These are phyloP conservation scores for Cinclus cinclus DNA, from an alignment of 2,113 vertebrate species.

Conservation along the genomic window DNA sequence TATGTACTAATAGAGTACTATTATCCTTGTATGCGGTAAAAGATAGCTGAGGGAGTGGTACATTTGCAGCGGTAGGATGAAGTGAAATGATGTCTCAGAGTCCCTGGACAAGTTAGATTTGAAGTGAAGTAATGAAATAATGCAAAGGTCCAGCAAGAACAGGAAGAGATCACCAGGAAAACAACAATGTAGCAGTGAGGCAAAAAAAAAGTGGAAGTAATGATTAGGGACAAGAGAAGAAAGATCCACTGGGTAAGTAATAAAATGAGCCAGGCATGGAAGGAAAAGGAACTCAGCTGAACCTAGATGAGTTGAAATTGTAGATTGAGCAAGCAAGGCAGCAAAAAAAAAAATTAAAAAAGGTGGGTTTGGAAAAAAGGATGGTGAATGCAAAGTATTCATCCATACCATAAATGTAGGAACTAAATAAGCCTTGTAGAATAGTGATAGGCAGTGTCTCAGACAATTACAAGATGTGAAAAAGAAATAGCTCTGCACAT, in stretches of 20 bases:
- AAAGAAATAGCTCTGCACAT: background rate
- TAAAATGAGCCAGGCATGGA: background rate
- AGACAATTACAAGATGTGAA: background rate
- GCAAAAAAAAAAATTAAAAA: background rate
- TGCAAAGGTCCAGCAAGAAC: background rate
- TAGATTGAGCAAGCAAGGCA: background rate
- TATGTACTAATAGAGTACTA: background rate
- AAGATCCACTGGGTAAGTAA: background rate
- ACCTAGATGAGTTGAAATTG: background rate
- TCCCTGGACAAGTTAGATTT: background rate
- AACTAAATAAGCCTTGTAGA: background rate
- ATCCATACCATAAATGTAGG: background rate
- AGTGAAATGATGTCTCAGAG: background rate
- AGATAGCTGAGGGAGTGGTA: background rate
- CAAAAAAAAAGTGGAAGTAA: background rate
- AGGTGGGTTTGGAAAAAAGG: background rate
- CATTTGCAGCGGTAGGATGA: background rate
- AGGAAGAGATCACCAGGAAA: background rate
- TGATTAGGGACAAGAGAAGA: background rate
- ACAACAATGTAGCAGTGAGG: background rate
- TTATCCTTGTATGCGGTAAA: background rate
- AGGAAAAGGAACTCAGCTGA: background rate
- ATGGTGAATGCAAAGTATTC: background rate
- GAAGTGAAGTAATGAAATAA: background rate
- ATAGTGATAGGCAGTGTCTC: background rate